Evolutionary conservation across 2,888 invertebrate species (phyloP).

Genomic region (Onchidella celtica): DNA sequence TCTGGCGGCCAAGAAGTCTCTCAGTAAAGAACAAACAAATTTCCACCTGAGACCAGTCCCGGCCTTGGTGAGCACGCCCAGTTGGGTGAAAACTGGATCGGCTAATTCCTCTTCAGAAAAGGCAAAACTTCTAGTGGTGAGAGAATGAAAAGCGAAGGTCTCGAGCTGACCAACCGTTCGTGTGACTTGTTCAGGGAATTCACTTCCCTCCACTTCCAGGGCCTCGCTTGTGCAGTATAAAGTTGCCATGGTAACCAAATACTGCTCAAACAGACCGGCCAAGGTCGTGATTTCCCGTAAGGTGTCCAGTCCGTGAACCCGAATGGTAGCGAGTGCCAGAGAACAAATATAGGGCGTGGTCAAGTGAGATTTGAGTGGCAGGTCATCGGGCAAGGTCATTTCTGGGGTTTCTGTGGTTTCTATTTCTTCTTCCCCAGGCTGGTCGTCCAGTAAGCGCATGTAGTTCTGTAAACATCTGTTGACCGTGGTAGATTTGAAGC

Average conservation of each 20-base stretch:
- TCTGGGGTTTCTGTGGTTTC: slow-evolving; percentile 58
- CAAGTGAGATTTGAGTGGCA: not conserved
- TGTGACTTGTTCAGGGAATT: slow-evolving; percentile 62
- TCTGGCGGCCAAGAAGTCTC: slow-evolving; percentile 69
- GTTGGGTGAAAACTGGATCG: slow-evolving; percentile 56
- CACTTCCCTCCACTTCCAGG: slow-evolving; percentile 59
- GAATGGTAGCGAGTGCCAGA: not conserved
- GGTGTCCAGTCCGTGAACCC: not conserved
- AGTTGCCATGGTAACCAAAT: slow-evolving; percentile 63
- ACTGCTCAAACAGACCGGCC: slow-evolving; percentile 63
- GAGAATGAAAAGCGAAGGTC: slow-evolving; percentile 59
- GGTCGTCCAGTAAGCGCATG: slow-evolving; percentile 57
- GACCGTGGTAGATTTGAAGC: slow-evolving; percentile 57
- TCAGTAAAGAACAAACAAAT: slow-evolving; percentile 62
- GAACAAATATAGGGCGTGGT: not conserved
- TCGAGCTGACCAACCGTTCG: slow-evolving; percentile 60
- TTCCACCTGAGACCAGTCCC: slow-evolving; percentile 49
- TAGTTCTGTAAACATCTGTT: slow-evolving; percentile 60
- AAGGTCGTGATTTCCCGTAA: slow-evolving; percentile 56
- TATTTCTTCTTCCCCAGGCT: slow-evolving; percentile 63
- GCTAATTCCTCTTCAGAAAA: slow-evolving; percentile 61
- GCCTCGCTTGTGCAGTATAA: slow-evolving; percentile 61
- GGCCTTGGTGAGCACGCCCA: slow-evolving; percentile 59
- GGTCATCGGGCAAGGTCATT: slow-evolving; percentile 41
- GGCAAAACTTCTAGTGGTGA: slow-evolving; percentile 48